Evolutionary conservation across 2,113 vertebrate species (phyloP).

Genomic region (Heliornis fulica): DNA sequence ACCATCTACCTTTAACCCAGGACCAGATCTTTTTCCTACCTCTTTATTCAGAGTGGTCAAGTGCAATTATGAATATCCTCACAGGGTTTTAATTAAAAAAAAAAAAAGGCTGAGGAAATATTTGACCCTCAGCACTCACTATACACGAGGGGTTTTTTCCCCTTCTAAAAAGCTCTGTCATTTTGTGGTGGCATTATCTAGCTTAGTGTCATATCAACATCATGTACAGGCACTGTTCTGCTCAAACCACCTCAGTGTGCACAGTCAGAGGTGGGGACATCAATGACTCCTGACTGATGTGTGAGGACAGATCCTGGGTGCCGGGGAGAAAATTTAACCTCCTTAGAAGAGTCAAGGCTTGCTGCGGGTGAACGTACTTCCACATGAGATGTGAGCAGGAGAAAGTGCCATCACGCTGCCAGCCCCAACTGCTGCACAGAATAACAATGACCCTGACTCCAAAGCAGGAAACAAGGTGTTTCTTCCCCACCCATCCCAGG

Average conservation of each 20-base stretch:
- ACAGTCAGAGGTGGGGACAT: background rate
- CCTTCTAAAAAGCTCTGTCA: background rate
- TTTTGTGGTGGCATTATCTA: background rate
- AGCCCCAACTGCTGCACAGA: background rate
- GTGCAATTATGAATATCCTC: background rate
- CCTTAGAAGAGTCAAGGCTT: background rate
- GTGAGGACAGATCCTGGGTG: background rate
- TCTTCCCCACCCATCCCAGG: background rate
- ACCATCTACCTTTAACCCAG: background rate
- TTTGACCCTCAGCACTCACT: background rate
- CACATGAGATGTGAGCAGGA: background rate
- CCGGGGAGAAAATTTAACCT: background rate
- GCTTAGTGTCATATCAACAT: background rate
- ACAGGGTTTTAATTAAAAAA: background rate
- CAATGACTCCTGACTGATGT: background rate
- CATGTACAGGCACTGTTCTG: background rate
- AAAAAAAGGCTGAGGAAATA: background rate
- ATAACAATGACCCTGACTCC: background rate
- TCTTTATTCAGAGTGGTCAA: background rate
- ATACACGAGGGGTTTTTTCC: background rate
- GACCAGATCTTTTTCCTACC: background rate
- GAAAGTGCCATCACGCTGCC: background rate
- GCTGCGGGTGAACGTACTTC: background rate
- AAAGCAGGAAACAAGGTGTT: background rate
- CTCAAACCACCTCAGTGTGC: background rate